Conservation (phyloP, 1,140 invertebrate species). For the Apis mellifera region Amel_HAv3.1 CM009941.2:11201501-11202000, state of each 20-base stretch:
- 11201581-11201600: neutral
- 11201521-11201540: neutral
- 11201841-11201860: neutral
- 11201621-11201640: too few species aligned
- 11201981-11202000: conserved; percentile 29
- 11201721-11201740: too few species aligned
- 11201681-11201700: too few species aligned
- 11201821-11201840: neutral
- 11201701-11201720: too few species aligned
- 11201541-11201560: neutral
- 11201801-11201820: too few species aligned
- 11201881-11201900: conserved; percentile 26
- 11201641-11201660: too few species aligned
- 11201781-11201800: too few species aligned
- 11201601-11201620: neutral
- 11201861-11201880: neutral
- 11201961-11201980: conserved; percentile 43
- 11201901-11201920: conserved; percentile 9
- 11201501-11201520: neutral
- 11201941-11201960: conserved; percentile 36
- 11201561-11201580: neutral
- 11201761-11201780: neutral
- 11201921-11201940: conserved; percentile 17
- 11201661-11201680: too few species aligned
- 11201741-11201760: neutral